Conservation (phyloP, 2,113 vertebrate genomes). For the Anthoscopus minutus region DNA sequence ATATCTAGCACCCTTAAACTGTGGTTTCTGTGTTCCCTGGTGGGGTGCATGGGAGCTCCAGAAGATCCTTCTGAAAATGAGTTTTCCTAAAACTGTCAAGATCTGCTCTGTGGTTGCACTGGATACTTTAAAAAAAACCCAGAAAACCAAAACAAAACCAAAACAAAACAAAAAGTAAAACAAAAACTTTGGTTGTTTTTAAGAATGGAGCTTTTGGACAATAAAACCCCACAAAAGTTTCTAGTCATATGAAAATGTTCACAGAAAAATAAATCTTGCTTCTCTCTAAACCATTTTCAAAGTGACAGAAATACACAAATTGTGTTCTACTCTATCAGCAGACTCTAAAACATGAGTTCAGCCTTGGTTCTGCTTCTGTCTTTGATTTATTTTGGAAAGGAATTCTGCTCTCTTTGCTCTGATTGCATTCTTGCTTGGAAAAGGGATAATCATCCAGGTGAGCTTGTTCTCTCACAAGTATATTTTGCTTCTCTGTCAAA, state of each 20-base stretch:
- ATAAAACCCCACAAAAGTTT: accelerated
- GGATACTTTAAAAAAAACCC: background rate
- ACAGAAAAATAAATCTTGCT: background rate
- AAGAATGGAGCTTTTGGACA: background rate
- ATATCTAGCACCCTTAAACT: background rate
- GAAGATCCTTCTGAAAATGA: background rate
- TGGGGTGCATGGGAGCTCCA: accelerated
- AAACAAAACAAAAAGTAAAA: too few relatives aligned
- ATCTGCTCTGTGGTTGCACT: accelerated
- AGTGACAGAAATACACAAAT: background rate
- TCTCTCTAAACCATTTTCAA: background rate
- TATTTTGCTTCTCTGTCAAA: background rate
- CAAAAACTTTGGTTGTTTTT: accelerated
- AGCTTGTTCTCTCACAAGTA: background rate
- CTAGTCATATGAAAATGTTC: background rate
- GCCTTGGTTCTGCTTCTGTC: background rate
- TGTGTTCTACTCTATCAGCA: background rate
- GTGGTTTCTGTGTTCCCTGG: background rate
- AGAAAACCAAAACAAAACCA: too few relatives aligned
- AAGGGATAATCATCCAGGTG: background rate
- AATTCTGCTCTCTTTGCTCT: background rate
- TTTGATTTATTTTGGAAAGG: background rate
- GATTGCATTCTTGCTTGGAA: background rate
- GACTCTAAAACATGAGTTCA: background rate
- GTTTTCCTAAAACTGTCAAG: background rate